Evolutionary conservation across 1,140 invertebrate species (phyloP).

Genomic region (Lucilia cuprina): DNA sequence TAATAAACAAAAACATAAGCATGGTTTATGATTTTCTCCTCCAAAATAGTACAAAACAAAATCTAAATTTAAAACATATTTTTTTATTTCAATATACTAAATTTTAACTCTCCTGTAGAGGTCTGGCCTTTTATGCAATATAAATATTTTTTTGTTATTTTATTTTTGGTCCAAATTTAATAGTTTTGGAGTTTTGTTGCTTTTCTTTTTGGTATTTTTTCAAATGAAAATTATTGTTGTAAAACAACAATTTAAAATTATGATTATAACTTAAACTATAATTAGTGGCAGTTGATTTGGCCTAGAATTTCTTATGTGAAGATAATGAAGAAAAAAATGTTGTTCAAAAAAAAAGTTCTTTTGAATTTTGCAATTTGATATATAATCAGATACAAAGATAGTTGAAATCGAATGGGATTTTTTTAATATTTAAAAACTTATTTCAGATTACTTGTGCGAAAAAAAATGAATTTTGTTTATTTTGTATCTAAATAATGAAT

Average conservation of each 20-base stretch:
- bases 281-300: neutral
- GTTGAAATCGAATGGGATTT: no score
- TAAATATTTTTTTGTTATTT: neutral
- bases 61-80: neutral
- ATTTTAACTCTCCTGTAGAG: neutral
- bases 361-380: neutral
- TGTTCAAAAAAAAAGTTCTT: neutral
- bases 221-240: neutral
- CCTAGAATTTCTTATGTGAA: neutral
- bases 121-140: conserved; percentile 2
- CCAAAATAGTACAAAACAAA: neutral
- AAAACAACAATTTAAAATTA: neutral
- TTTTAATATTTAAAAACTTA: no score
- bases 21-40: conserved; percentile 7
- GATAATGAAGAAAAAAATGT: neutral
- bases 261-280: conserved; percentile 12
- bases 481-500: no score
- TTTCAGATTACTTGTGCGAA: no score
- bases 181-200: neutral
- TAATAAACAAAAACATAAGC: neutral
- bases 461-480: no score
- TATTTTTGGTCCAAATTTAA: conserved; percentile 7
- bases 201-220: neutral
- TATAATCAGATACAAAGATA: no score
- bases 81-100: neutral